A percentile compares a stretch with the other conserved stretches of the same genome.
phyloP scores from a whole-genome alignment of 2,797 vertebrate species.

The Amblyopsis hoosieri region DNA sequence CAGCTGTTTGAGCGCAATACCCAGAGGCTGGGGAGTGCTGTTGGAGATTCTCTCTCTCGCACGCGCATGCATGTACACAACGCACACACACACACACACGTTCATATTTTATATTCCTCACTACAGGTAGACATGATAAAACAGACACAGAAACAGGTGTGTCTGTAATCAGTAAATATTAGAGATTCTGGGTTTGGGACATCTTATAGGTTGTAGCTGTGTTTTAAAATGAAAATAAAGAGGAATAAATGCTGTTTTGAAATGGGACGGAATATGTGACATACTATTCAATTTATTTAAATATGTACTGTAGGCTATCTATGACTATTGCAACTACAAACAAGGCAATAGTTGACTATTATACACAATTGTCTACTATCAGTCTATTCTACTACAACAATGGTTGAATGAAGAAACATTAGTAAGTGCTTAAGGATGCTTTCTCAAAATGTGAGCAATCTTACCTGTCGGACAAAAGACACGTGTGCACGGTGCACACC shows the following conservation, averaged over 20 bases:
- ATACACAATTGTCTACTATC: background rate
- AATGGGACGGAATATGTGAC: no score
- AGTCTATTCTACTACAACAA: conserved; percentile 12
- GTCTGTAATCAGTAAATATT: conserved; percentile 14
- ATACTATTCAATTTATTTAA: no score
- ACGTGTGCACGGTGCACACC: conserved; percentile 26
- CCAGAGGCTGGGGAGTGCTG: conserved; percentile 16
- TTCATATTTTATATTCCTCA: conserved; percentile 6
- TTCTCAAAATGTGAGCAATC: conserved; percentile 12
- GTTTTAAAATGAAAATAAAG: background rate
- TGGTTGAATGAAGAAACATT: conserved; percentile 4
- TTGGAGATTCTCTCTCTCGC: conserved; percentile 10
- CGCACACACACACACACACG: background rate
- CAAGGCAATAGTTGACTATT: conserved; percentile 13
- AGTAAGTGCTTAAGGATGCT: conserved; percentile 1
- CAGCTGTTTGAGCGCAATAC: conserved; percentile 60
- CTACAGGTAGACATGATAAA: conserved; percentile 10
- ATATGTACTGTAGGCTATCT: no score
- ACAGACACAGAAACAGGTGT: conserved; percentile 13
- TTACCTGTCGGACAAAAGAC: conserved; percentile 18
- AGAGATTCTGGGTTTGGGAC: no score
- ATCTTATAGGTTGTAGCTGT: background rate
- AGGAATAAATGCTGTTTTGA: no score
- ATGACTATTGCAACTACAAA: no score
- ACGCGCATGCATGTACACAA: background rate